These are phyloP conservation scores for Apotomis betuletana DNA, from an alignment of 2,888 invertebrate genomes.

Conservation along the genomic window DNA sequence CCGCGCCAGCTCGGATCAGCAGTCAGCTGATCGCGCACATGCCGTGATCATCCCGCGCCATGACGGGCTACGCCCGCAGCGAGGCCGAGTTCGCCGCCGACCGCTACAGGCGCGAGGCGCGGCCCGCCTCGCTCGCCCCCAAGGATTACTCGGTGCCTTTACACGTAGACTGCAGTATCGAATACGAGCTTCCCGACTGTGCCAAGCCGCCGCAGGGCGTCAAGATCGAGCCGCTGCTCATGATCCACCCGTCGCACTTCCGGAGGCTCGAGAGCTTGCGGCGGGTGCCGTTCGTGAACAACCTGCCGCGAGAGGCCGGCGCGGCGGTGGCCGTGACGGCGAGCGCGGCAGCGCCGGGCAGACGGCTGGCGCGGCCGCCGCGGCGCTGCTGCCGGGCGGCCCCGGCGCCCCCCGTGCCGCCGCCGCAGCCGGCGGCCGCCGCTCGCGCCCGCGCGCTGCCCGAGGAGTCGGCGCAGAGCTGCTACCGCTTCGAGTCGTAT, in stretches of 20 bases:
- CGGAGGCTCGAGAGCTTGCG: conserved; percentile 93
- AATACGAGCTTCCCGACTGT: conserved; percentile 95
- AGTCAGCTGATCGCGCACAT: conserved; percentile 80
- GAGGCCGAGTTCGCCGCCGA: conserved; percentile 79
- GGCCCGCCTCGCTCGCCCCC: conserved; percentile 81
- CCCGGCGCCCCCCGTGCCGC: conserved; percentile 55
- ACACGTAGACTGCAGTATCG: conserved; percentile 95
- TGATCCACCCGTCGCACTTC: conserved; percentile 96
- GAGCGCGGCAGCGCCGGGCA: conserved; percentile 47
- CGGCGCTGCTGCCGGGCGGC: conserved; percentile 56
- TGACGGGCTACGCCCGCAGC: conserved; percentile 81
- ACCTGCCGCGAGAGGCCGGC: conserved; percentile 85
- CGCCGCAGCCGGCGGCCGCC: conserved; percentile 56
- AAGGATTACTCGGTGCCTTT: conserved; percentile 94
- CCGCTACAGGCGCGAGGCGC: conserved; percentile 76
- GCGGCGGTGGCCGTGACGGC: conserved; percentile 51
- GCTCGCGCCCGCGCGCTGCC: conserved; percentile 45
- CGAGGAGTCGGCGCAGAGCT: conserved; percentile 50
- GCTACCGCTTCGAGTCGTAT: conserved; percentile 63
- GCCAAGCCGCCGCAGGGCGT: conserved; percentile 93
- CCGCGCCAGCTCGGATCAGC: conserved; percentile 60
- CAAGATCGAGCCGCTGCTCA: conserved; percentile 91
- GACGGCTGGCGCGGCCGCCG: conserved; percentile 50
- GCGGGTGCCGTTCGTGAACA: conserved; percentile 92
- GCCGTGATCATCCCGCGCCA: conserved; percentile 79